Evolutionary conservation across 2,797 vertebrate genomes (phyloP), one percentile per base, ranked within the genome.

Genomic region (Potorous gilbertii): DNA sequence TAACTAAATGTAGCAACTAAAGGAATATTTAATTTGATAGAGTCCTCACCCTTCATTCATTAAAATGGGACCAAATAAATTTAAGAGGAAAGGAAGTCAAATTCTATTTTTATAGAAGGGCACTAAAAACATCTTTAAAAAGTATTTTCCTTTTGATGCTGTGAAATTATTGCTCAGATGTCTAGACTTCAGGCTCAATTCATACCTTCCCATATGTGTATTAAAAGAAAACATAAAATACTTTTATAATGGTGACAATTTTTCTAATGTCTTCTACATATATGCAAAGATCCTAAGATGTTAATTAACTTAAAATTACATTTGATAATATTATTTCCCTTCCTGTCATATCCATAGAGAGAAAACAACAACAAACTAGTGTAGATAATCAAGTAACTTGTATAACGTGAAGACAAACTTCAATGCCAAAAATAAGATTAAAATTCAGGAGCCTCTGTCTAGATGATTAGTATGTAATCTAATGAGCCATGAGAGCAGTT

Each of bases 61-160:
- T 92, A 94, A 95, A 91, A 81, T 90, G 54, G 31, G 46, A 96
- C 95, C 40, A 95, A 95, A 55, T 93, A 89, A 91, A 90, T 96
- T 93, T 29, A 93, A 1, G 87, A 62, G 16, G 34, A 96, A 96
- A 18, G 74, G 29, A 94, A 95, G 40, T 92, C 31, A 96, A 91
- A 59, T 91, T 59, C 2, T 91, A 29, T 91, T 93, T 92, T 52
- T 90, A 56, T 3, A 29, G 31, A 54, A 95, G 92, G 31, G 93
- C 90, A 94, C 2, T 62, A 16, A 92, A 50, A 93, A 56, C 28
- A 95, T 59, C 93, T 24, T 96, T 81, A 59, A 91, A 74, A 90
- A 87, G 24, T 54, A 93, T 95, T 96, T 93, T 91, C 56, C 18
- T 74, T 81, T 87, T 87, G 28, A 46, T 46, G 28, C 12, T 92